Base-by-base conservation (phyloP, 2,797 vertebrate genomes). In the Nyctibius grandis region DNA sequence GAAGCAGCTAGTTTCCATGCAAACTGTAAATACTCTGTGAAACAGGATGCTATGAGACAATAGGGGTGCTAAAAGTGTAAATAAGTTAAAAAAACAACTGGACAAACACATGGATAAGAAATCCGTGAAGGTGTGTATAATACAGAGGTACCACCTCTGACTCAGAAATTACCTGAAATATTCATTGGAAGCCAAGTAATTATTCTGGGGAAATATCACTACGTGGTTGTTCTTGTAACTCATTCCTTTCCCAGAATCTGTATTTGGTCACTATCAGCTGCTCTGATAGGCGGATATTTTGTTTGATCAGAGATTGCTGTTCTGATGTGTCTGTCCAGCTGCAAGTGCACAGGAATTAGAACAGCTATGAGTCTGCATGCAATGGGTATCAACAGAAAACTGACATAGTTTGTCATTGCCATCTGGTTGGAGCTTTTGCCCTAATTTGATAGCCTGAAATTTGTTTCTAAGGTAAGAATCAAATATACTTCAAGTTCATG, bases 311-410 rank as follows among this genome's bases (percentile, higher is more conserved):
- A 68, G 45, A 34, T 40, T 28, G 5, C 7, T n/a, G 12, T 54
- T 63, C 7, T 21, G 11, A 4, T 11, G 3, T 19, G 5, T 19
- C 45, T 45, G 16, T 47, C 29, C 34, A 76, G 16, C 28, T 59
- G 18, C 50, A 65, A 65, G 69, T 26, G 22, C 15, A 40, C 15
- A 29, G 19, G 10, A 54, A 3, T 14, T 1, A 11, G 33, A 22
- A 34, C 3, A 90, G 11, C 8, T 74, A 23, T 0, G 0, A 61
- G 9, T 28, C 38, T 44, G 72, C 26, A 26, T n/a, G 36, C 8
- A 63, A 38, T 16, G 22, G 4, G 6, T 33, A n/a, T 36, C 70
- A 61, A 18, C 3, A 83, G 40, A 73, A 82, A 54, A 31, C 5
- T 29, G 28, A 31, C 56, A 63, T 7, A 57, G 20, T 77, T 79